Base-by-base conservation (phyloP, 2,113 vertebrate species). In the Thermophis baileyi region DNA sequence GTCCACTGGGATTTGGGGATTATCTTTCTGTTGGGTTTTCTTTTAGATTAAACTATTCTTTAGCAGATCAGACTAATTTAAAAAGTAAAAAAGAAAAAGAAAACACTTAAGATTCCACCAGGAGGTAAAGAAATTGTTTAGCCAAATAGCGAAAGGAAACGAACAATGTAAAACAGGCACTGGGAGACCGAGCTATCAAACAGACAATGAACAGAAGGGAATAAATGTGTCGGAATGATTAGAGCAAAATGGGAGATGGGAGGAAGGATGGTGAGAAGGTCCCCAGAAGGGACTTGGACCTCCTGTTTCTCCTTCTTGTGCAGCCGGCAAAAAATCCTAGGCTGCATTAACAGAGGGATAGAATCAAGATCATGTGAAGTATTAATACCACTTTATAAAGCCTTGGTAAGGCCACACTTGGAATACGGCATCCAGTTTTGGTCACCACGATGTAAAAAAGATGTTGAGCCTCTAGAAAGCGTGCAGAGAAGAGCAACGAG, bases 91-190 rank as follows among this genome's bases (percentile, higher is more conserved):
- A 9, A 57, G 10, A 22, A 22, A 0, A 9, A 27, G 8, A 53
- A 44, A 47, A 1, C 27, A 91, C 92, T 93, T 94, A 90, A 20
- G 8, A 94, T 86, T 63, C 53, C 69, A 46, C 88, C 89, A 81
- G 93, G 89, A 94, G 85, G 93, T 11, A 96, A 35, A 85, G 55
- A 55, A 88, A 89, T 10, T 94, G 47, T 74, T 96, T 85, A 94
- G 40, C 69, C 49, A 95, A 93, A 91, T 24, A 88, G 22, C 44
- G 22, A 7, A 22, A 81, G 16, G 16, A 47, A 81, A 81, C n/a
- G 24, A 47, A 81, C 30, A 85, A 16, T 49, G 49, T 9, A 89
- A 57, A 85, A 54, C 2, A 86, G 2, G 9, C 14, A 53, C 60
- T 1, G 85, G 92, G 90, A 94, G 6, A 86, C 14, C 35, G 93